These are phyloP conservation scores for Drosophila pullipes DNA, from an alignment of 2,888 invertebrate species.

Conservation along the genomic window DNA sequence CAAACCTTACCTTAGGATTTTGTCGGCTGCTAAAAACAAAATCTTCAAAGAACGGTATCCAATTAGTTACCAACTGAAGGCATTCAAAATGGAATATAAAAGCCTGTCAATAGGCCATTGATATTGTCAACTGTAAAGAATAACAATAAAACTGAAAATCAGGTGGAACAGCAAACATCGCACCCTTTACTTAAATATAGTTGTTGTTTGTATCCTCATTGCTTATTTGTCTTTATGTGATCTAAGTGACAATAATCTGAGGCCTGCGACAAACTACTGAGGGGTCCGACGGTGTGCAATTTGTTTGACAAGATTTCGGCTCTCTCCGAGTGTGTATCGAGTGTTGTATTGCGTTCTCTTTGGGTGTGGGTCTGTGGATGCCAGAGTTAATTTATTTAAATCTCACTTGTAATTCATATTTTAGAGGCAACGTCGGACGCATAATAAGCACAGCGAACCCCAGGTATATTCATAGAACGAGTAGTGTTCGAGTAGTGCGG, in stretches of 20 bases:
- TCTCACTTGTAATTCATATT: constrained; percentile 78
- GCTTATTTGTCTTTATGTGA: constrained; percentile 33
- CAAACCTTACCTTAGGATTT: accelerated
- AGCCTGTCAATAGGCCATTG: not conserved
- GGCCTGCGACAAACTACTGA: constrained; percentile 20
- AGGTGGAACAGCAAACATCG: not conserved
- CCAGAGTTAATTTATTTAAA: constrained; percentile 75
- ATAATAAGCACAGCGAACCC: constrained; percentile 65
- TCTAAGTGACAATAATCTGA: constrained; percentile 22
- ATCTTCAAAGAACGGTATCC: not conserved
- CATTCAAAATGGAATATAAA: not conserved
- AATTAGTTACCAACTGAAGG: not conserved
- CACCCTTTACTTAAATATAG: constrained; percentile 24
- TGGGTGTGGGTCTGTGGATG: constrained; percentile 50
- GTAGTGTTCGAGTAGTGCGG: constrained; percentile 22
- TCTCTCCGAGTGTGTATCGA: constrained; percentile 21
- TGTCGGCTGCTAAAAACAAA: not conserved
- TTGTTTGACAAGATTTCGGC: constrained; percentile 30
- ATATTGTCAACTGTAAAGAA: not conserved
- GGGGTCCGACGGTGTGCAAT: constrained; percentile 8
- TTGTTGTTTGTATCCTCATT: not conserved
- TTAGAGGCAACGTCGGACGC: constrained; percentile 60
- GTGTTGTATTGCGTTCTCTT: constrained; percentile 22
- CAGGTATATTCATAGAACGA: not conserved
- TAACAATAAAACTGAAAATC: constrained; percentile 1